Base-by-base conservation (phyloP, 2,888 invertebrate species). In the Neoascia interrupta region DNA sequence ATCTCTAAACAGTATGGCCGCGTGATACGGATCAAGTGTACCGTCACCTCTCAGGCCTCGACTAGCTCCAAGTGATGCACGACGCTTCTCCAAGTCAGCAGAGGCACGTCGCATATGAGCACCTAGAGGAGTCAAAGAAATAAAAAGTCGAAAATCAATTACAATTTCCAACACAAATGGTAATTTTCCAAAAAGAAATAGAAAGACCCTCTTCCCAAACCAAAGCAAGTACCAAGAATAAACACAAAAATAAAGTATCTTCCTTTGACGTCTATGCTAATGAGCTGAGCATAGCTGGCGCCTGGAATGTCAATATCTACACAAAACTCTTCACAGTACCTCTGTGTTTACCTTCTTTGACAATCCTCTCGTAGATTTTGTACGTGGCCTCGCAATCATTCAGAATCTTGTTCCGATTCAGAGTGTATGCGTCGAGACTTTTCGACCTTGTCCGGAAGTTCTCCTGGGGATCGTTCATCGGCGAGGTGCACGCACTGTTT, bases 1-100 rank as follows among this genome's bases (percentile, higher is more conserved):
- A 89, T 97, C 96, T 84, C 96, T 91, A 89, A 97, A 97, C 81
- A 97, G 91, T 84, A 97, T 96, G 84, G 97, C 96, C 54, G 96
- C 96, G 89, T 96, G 96, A 84, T 95, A 92, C 13, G 96, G 96
- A 90, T 97, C 96, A 81, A 96, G 89, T 83, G 92, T 93, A 56
- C 94, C 94, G 87, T 96, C 96, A 28, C 87, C 85, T 81, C 89
- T 84, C 81, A 87, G 84, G 56, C 89, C 89, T 70, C 89, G 86
- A 56, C 91, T 90, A 60, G 91, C 90, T 73, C 95, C 95, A 76
- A 96, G 90, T 2, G 96, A 96, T 73, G 95, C 92, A 80, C 96
- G 91, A 81, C 96, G 91, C 84, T 93, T 92, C 84, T 94, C 95
- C 56, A 94, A 92, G 85, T 95, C 95, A 4, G 94, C 94, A 13